These are phyloP conservation scores for Phylloscopus whistleri DNA, from an alignment of 2,113 vertebrate genomes.

Conservation along the genomic window DNA sequence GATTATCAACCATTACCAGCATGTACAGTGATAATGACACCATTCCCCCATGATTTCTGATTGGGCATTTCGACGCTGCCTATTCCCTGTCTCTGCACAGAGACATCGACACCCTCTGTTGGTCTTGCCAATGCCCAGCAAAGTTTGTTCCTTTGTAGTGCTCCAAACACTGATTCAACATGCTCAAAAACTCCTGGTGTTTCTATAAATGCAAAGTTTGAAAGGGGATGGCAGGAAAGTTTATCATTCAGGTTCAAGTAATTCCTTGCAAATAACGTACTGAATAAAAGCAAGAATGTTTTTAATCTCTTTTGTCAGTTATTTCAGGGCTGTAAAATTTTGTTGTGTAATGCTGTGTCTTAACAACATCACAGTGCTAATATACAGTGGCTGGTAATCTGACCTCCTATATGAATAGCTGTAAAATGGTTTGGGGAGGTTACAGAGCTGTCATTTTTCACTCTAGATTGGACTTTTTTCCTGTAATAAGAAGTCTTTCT, in stretches of 20 bases:
- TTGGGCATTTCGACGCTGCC: neutral
- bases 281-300: neutral
- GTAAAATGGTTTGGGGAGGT: neutral
- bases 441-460: neutral
- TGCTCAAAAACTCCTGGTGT: neutral
- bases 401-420: neutral
- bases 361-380: neutral
- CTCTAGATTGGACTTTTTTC: neutral
- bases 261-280: neutral
- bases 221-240: neutral
- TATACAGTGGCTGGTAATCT: neutral
- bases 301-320: neutral
- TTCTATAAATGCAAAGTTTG: neutral
- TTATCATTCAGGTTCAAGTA: neutral
- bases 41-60: neutral
- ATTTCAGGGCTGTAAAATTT: neutral
- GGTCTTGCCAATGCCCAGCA: neutral
- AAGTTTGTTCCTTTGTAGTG: neutral
- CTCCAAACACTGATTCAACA: neutral
- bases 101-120: neutral
- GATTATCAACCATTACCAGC: neutral
- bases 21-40: neutral
- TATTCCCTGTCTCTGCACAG: neutral
- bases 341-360: neutral
- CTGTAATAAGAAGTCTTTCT: neutral